Evolutionary conservation across 2,113 vertebrate species (phyloP), one percentile per base, ranked within the genome.

Genomic region (Bungarus multicinctus): DNA sequence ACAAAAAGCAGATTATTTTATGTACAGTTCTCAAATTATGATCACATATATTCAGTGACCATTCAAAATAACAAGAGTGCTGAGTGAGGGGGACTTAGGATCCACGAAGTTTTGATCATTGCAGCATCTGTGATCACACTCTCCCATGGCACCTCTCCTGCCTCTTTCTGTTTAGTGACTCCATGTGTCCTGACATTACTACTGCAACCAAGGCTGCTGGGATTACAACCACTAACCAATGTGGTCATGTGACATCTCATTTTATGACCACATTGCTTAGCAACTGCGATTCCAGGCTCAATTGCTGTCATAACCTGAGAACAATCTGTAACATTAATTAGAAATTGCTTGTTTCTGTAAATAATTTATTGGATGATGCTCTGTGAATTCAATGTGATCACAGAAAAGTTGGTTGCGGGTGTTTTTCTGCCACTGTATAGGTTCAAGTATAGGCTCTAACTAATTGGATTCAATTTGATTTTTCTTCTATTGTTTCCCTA

Each of bases 31-130:
- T 64, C 60, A 69, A 16, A 1, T n/a, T 16, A 74, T 18, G 12
- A 34, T n/a, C n/a, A 74, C n/a, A 16, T 34, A 30, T 34, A 14
- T 74, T 18, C 64, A 74, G n/a, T 34, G 25, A 85, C 2, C 30
- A 20, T 85, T 69, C 90, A 92, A 87, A n/a, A 86, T 94, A 89
- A 91, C 27, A 93, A 52, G 93, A 27, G 43, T 91, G 52, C 53
- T 95, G 74, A 30, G 14, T n/a, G 27, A n/a, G 27, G 60, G 9
- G 12, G 64, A 74, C 5, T 7, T 74, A 74, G n/a, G n/a, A n/a
- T 34, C 64, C 30, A n/a, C 14, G 14, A 74, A 69, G 60, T 69
- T 69, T 11, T 69, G 11, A 11, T n/a, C 64, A 34, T n/a, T 0
- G 2, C 64, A 74, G n/a, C 2, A n/a, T 74, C 30, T 6, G 12